These are phyloP conservation scores for Tenthredo distinguenda DNA, from an alignment of 2,888 invertebrate genomes.

Conservation along the genomic window DNA sequence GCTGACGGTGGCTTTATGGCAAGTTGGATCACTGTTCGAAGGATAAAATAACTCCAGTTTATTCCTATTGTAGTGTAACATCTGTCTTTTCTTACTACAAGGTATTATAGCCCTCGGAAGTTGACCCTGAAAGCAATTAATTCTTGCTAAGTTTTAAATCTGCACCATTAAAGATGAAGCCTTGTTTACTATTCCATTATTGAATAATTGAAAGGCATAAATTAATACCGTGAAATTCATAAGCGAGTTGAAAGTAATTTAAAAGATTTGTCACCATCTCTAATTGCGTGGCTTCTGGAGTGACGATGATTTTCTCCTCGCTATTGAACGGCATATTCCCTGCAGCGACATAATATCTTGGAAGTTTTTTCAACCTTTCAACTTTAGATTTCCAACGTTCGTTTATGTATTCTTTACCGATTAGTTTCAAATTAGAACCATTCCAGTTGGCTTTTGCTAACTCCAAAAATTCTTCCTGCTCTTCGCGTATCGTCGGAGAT, in stretches of 20 bases:
- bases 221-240: background rate
- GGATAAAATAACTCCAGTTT: constrained; percentile 12
- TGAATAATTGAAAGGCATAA: background rate
- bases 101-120: constrained; percentile 32
- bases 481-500: constrained; percentile 60
- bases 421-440: constrained; percentile 53
- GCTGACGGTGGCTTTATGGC: constrained; percentile 62
- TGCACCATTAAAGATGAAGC: background rate
- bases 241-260: background rate
- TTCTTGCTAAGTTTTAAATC: background rate
- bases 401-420: constrained; percentile 62
- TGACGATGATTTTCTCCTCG: constrained; percentile 61
- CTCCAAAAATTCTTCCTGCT: constrained; percentile 66
- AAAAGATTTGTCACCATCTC: constrained; percentile 59
- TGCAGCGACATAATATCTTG: constrained; percentile 65
- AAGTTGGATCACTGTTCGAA: background rate
- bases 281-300: constrained; percentile 60
- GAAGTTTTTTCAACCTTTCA: constrained; percentile 59
- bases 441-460: constrained; percentile 65
- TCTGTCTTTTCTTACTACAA: background rate
- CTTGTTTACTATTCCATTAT: background rate
- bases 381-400: constrained; percentile 64
- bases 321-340: constrained; percentile 64
- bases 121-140: background rate
- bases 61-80: background rate